Percentiles rank a stretch among this genome's conserved stretches.
These are phyloP conservation scores for Rhabdomys pumilio DNA, from an alignment of 2,797 vertebrate genomes.

Conservation along the genomic window DNA sequence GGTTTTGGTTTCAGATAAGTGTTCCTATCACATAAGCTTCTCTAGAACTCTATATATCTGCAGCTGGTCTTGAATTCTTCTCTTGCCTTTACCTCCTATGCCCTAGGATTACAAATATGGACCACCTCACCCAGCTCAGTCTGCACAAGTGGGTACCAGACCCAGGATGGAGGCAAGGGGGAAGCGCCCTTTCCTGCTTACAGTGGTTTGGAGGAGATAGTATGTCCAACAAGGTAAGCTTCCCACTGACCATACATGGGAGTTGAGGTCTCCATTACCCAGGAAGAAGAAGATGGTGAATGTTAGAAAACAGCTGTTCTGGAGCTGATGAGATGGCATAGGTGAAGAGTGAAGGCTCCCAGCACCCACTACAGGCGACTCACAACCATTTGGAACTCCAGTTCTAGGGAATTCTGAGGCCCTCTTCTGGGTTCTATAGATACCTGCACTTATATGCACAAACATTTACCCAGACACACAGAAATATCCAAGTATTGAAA, in stretches of 20 bases:
- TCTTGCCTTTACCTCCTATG: neutral
- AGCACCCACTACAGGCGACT: neutral
- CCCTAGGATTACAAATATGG: neutral
- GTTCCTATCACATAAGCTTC: neutral
- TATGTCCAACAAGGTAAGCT: neutral
- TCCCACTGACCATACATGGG: neutral
- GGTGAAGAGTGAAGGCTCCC: neutral
- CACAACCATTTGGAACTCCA: neutral
- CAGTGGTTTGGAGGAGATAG: neutral
- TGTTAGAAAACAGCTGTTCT: neutral
- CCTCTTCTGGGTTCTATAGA: neutral
- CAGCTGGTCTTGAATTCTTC: neutral
- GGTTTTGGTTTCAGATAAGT: neutral
- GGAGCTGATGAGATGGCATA: neutral
- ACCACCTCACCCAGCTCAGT: neutral
- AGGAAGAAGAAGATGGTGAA: neutral
- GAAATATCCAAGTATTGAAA: no score
- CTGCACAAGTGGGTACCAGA: neutral
- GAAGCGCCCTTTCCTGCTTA: neutral
- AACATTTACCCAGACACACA: neutral
- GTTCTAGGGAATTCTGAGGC: neutral
- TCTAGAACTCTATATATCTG: neutral
- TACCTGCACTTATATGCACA: neutral
- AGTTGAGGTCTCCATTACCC: neutral
- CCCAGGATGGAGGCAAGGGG: neutral